These are phyloP conservation scores for Podotricha telesiphe DNA, from an alignment of 2,888 invertebrate species.

Conservation along the genomic window DNA sequence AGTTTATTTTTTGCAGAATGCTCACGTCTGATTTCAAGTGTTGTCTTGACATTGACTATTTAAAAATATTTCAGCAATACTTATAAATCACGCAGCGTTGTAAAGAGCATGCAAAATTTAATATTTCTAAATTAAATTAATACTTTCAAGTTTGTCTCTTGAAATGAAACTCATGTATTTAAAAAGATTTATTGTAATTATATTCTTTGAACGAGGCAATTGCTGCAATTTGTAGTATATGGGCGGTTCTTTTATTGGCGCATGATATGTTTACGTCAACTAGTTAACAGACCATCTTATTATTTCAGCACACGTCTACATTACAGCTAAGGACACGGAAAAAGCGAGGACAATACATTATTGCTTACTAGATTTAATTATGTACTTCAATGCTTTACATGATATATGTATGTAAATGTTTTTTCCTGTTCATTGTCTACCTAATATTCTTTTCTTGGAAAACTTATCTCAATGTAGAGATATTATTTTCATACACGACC, in stretches of 20 bases:
- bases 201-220: neutral
- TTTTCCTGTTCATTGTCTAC: slow-evolving; percentile 12
- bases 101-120: too few species aligned
- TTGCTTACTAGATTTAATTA: slow-evolving; percentile 54
- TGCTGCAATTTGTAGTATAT: slow-evolving; percentile 15
- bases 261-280: slow-evolving; percentile 71
- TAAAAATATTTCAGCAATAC: slow-evolving; percentile 9
- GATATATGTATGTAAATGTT: slow-evolving; percentile 47
- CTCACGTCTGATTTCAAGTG: slow-evolving; percentile 7
- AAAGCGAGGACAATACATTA: slow-evolving; percentile 59
- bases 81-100: neutral
- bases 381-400: slow-evolving; percentile 62
- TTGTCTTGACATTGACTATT: slow-evolving; percentile 2
- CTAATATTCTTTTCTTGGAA: neutral
- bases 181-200: neutral
- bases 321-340: slow-evolving; percentile 70
- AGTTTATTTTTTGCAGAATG: slow-evolving; percentile 5
- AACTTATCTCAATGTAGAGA: neutral
- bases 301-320: slow-evolving; percentile 73
- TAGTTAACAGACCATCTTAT: slow-evolving; percentile 71
- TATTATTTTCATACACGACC: neutral
- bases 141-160: neutral
- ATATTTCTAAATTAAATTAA: neutral
- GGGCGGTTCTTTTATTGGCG: slow-evolving; percentile 48
- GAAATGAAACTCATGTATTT: neutral